A percentile compares a stretch with the other conserved stretches of the same genome.
phyloP scores from a whole-genome alignment of 1,140 invertebrate species.

The Trachymyrmex septentrionalis region DNA sequence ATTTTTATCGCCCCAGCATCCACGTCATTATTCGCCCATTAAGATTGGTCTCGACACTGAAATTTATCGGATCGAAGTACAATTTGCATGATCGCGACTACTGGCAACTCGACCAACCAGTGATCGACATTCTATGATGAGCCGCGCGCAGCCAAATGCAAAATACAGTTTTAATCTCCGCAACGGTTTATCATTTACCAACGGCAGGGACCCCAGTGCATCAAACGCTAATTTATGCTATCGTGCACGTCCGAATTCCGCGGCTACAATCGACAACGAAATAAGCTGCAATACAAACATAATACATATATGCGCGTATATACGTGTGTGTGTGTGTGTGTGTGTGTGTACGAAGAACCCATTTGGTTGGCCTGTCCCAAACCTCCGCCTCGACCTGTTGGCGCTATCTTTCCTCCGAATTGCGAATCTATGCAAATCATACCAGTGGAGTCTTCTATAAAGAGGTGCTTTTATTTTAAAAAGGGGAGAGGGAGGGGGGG shows the following conservation, averaged over 20 bases:
- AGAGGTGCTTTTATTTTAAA: slow-evolving; percentile 48
- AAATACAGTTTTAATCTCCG: slow-evolving; percentile 62
- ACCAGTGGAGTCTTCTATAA: slow-evolving; percentile 56
- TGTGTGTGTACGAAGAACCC: slow-evolving; percentile 15
- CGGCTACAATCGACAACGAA: slow-evolving; percentile 51
- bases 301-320: neutral
- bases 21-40: slow-evolving; percentile 52
- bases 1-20: slow-evolving; percentile 36
- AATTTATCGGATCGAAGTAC: slow-evolving; percentile 48
- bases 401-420: slow-evolving; percentile 59
- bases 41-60: slow-evolving; percentile 22
- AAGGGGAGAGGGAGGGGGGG: too few relatives aligned
- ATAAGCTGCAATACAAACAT: slow-evolving; percentile 42
- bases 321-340: neutral
- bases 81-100: slow-evolving; percentile 43
- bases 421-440: slow-evolving; percentile 63
- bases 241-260: slow-evolving; percentile 53
- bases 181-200: slow-evolving; percentile 59
- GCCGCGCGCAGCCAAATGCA: slow-evolving; percentile 32
- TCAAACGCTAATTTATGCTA: slow-evolving; percentile 64
- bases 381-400: slow-evolving; percentile 11
- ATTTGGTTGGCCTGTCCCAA: slow-evolving; percentile 7
- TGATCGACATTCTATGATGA: slow-evolving; percentile 61
- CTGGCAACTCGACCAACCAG: slow-evolving; percentile 13
- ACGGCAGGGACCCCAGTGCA: slow-evolving; percentile 44